Percentiles rank a stretch among this genome's conserved stretches.
These are phyloP conservation scores for Scaptomyza flava DNA, from an alignment of 2,888 invertebrate species.

Conservation along the genomic window DNA sequence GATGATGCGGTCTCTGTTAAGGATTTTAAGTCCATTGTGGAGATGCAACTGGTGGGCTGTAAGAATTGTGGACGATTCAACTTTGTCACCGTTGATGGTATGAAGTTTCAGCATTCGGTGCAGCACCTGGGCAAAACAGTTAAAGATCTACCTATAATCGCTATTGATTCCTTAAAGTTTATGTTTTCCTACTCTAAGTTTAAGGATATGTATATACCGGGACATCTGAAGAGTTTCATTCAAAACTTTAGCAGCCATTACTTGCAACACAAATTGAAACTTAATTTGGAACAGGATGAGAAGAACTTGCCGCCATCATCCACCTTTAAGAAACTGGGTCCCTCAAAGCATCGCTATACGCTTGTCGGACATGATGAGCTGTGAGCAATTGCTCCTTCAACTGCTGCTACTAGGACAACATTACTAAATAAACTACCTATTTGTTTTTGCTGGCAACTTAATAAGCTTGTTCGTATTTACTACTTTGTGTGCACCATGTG, in stretches of 20 bases:
- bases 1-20: constrained; percentile 42
- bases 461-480: constrained; percentile 34
- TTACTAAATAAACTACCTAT: constrained; percentile 53
- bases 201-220: constrained; percentile 50
- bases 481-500: constrained; percentile 8
- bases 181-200: constrained; percentile 44
- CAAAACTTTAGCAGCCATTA: constrained; percentile 22
- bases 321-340: constrained; percentile 62
- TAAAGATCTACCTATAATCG: constrained; percentile 56
- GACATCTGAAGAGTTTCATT: constrained; percentile 47
- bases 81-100: constrained; percentile 51
- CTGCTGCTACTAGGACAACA: background rate
- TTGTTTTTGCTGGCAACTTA: constrained; percentile 50
- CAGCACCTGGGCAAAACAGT: constrained; percentile 40
- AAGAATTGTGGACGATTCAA: constrained; percentile 30
- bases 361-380: constrained; percentile 62
- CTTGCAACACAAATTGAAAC: background rate
- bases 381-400: constrained; percentile 31
- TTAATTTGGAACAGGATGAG: background rate
- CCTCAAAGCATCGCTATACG: constrained; percentile 64
- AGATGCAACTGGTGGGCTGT: constrained; percentile 47
- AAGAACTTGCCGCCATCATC: constrained; percentile 16
- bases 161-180: constrained; percentile 60
- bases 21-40: constrained; percentile 61
- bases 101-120: constrained; percentile 52